These are phyloP conservation scores for Netelia fuscicornis DNA, from an alignment of 2,888 invertebrate species.

Conservation along the genomic window DNA sequence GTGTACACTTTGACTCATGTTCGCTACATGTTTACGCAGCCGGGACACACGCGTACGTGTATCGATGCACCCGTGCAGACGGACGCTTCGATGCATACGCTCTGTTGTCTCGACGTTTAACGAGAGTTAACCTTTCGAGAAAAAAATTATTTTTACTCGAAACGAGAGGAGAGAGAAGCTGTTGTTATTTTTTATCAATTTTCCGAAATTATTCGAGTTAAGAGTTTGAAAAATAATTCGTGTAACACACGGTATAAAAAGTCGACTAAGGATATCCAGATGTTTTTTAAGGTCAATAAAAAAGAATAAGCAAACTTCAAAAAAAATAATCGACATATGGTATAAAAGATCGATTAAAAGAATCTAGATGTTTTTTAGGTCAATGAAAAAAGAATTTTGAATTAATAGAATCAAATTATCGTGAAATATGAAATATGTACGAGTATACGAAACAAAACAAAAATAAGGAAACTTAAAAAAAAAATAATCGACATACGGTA, in stretches of 20 bases:
- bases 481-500: background rate
- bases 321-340: too few relatives aligned
- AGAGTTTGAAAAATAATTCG: too few relatives aligned
- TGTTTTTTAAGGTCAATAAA: too few relatives aligned
- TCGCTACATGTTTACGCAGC: constrained; percentile 50
- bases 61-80: constrained; percentile 14
- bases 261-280: too few relatives aligned
- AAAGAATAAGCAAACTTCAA: too few relatives aligned
- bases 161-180: background rate
- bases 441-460: too few relatives aligned
- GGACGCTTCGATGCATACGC: background rate
- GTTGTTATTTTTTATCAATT: background rate
- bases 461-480: too few relatives aligned
- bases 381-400: too few relatives aligned
- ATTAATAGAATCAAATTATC: too few relatives aligned
- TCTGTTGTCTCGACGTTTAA: constrained; percentile 7
- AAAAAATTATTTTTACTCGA: constrained; percentile 15
- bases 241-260: background rate
- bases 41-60: constrained; percentile 32
- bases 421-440: too few relatives aligned
- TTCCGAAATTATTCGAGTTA: background rate
- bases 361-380: too few relatives aligned
- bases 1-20: constrained; percentile 58
- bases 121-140: constrained; percentile 17
- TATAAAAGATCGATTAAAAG: too few relatives aligned